These are phyloP conservation scores for Ptychodera flava DNA, from an alignment of 35 echinoderm and acorn worm species.

Conservation along the genomic window DNA sequence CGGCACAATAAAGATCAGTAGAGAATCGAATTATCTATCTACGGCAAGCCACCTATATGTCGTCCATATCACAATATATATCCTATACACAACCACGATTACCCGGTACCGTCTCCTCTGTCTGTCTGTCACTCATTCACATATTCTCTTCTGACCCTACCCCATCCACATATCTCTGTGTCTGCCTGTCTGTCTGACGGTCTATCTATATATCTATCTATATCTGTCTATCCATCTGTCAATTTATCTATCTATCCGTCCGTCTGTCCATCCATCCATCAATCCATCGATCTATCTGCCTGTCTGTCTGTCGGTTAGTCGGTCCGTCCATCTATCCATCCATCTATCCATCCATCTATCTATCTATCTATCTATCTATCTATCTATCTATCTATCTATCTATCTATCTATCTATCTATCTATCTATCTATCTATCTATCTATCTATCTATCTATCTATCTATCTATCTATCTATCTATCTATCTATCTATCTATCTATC, in stretches of 20 bases:
- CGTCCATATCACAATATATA: too few relatives aligned
- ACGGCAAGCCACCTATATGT: too few relatives aligned
- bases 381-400: slow-evolving; percentile 2
- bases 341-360: neutral
- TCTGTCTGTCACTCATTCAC: too few relatives aligned
- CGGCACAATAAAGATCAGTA: too few relatives aligned
- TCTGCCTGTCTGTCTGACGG: neutral
- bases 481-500: slow-evolving; percentile 2
- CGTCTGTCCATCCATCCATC: neutral
- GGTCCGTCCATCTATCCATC: neutral
- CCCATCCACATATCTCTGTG: neutral
- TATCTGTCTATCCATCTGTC: neutral
- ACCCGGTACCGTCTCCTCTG: too few relatives aligned
- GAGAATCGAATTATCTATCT: too few relatives aligned
- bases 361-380: slow-evolving; percentile 2
- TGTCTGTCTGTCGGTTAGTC: neutral
- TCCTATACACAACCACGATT: too few relatives aligned
- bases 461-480: slow-evolving; percentile 2
- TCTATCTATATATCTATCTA: neutral
- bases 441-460: slow-evolving; percentile 2
- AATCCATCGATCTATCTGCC: neutral
- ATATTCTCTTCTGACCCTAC: too few relatives aligned
- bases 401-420: slow-evolving; percentile 2
- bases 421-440: slow-evolving; percentile 2
- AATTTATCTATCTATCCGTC: neutral